These are phyloP conservation scores for Heterodera schachtii DNA, from an alignment of 1,140 invertebrate species.

Conservation along the genomic window DNA sequence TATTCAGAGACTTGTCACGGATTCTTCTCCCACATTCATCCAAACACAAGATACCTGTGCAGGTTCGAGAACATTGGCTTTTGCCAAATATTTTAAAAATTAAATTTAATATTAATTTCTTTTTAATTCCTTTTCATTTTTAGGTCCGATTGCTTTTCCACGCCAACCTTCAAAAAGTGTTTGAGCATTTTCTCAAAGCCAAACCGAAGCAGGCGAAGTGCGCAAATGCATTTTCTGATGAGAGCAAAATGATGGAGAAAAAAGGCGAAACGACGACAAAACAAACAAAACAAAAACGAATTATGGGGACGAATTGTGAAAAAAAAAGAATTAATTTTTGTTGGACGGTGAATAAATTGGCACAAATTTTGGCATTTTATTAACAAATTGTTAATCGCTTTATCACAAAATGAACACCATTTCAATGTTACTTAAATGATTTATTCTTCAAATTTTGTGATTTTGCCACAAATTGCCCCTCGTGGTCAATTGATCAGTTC, in stretches of 20 bases:
- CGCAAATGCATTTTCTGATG: background rate
- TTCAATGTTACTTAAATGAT: too few relatives aligned
- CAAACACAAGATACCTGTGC: background rate
- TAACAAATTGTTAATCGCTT: too few relatives aligned
- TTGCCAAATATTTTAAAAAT: background rate
- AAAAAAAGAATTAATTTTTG: too few relatives aligned
- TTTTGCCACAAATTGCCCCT: background rate
- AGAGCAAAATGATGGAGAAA: too few relatives aligned
- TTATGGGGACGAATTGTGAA: too few relatives aligned
- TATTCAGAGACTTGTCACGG: background rate
- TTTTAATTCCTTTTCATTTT: background rate
- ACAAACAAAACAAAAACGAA: background rate
- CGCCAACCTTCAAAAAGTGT: background rate
- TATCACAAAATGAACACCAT: too few relatives aligned
- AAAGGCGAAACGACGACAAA: background rate
- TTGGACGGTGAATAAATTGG: too few relatives aligned
- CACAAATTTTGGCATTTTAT: too few relatives aligned
- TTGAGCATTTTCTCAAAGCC: background rate
- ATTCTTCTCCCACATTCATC: background rate
- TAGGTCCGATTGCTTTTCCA: background rate
- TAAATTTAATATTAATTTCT: background rate
- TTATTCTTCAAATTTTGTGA: too few relatives aligned
- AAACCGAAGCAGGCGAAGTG: too few relatives aligned
- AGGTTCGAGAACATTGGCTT: background rate
- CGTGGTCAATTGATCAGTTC: background rate